Conservation (phyloP, 2,888 invertebrate species). For the Vandiemenella viatica region DNA sequence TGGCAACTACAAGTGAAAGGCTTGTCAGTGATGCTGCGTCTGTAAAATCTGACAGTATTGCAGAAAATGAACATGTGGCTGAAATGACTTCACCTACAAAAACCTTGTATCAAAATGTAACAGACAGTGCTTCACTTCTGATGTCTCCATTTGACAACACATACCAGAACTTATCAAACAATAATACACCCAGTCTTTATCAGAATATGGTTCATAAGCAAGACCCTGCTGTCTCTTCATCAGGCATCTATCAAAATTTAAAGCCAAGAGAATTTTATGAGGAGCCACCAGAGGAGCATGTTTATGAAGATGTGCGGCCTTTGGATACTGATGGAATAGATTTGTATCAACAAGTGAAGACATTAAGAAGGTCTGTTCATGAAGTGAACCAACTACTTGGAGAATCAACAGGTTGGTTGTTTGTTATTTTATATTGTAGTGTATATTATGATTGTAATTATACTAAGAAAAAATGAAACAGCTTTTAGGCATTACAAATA, state of each 20-base stretch:
- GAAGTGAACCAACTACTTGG: constrained; percentile 50
- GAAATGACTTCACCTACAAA: neutral
- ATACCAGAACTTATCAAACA: no score
- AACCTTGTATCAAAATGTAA: neutral
- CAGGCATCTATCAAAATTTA: no score
- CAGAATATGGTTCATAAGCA: no score
- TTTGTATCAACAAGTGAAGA: constrained; percentile 62
- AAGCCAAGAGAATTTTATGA: no score
- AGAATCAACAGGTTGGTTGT: constrained; percentile 22
- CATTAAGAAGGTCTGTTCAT: constrained; percentile 54
- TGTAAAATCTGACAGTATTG: constrained; percentile 16
- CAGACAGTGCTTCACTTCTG: neutral
- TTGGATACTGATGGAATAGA: constrained; percentile 2
- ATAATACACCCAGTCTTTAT: no score
- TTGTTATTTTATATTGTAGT: no score
- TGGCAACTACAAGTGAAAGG: constrained; percentile 23
- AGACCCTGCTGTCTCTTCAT: no score
- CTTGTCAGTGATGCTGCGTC: constrained; percentile 20
- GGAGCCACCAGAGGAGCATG: constrained; percentile 26
- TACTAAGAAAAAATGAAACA: no score
- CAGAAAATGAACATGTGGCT: constrained; percentile 5
- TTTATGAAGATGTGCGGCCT: constrained; percentile 41
- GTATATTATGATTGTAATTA: no score
- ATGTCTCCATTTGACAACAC: no score
- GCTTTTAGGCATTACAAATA: no score